phyloP scores from a whole-genome alignment of 1,140 invertebrate species.

The Phymastichus coffea region DNA sequence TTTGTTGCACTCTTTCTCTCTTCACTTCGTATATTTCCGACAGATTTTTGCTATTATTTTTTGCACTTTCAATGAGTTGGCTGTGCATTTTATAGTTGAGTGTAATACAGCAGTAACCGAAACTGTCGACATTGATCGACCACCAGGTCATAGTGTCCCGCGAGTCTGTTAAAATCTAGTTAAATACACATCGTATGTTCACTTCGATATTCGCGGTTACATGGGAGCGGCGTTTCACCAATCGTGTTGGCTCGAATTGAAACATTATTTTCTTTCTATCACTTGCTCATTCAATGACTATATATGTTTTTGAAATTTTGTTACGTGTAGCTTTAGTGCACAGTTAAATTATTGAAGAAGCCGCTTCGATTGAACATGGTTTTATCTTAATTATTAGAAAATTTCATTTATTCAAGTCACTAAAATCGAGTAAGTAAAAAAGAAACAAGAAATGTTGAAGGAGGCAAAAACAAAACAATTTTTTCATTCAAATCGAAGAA shows the following conservation, averaged over 20 bases:
- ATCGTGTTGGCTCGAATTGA: conserved; percentile 44
- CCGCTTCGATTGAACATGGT: too few species aligned
- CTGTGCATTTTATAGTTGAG: conserved; percentile 12
- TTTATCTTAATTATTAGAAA: too few species aligned
- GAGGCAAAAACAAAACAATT: too few species aligned
- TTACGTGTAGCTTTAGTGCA: too few species aligned
- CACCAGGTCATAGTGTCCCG: conserved; percentile 42
- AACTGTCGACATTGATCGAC: conserved; percentile 52
- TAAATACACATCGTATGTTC: conserved; percentile 47
- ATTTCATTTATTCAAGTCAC: too few species aligned
- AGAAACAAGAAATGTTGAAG: too few species aligned
- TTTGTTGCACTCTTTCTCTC: conserved; percentile 22
- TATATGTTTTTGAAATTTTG: too few species aligned
- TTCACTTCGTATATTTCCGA: conserved; percentile 11
- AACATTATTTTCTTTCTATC: conserved; percentile 46
- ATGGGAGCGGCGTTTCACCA: conserved; percentile 1
- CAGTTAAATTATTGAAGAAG: too few species aligned
- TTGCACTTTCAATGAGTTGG: background rate
- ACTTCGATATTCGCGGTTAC: conserved; percentile 40
- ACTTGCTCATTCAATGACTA: conserved; percentile 10
- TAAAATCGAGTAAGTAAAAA: too few species aligned
- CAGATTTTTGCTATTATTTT: too few species aligned
- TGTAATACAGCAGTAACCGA: conserved; percentile 32
- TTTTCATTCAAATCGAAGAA: too few species aligned
- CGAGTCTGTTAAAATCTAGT: conserved; percentile 52